A percentile compares a stretch with the other conserved stretches of the same genome.
Evolutionary conservation across 2,113 vertebrate species (phyloP).

Genomic region (Mus musculus): GRCm39 chr7:71075001-71075500

Average conservation of each 20-base stretch:
- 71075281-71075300: neutral
- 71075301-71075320: neutral
- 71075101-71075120: neutral
- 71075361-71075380: neutral
- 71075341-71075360: neutral
- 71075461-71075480: conserved; percentile 21
- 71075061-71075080: neutral
- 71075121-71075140: neutral
- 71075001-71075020: neutral
- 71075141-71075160: neutral
- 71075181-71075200: neutral
- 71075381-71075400: neutral
- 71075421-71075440: neutral
- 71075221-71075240: neutral
- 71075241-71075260: neutral
- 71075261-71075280: neutral
- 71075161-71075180: neutral
- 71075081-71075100: too few relatives aligned
- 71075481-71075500: conserved; percentile 81
- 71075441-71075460: neutral
- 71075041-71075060: neutral
- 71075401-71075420: neutral
- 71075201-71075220: neutral
- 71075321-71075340: neutral
- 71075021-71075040: neutral